Evolutionary conservation across 2,113 vertebrate species (phyloP).

Genomic region (Galemys pyrenaicus): DNA sequence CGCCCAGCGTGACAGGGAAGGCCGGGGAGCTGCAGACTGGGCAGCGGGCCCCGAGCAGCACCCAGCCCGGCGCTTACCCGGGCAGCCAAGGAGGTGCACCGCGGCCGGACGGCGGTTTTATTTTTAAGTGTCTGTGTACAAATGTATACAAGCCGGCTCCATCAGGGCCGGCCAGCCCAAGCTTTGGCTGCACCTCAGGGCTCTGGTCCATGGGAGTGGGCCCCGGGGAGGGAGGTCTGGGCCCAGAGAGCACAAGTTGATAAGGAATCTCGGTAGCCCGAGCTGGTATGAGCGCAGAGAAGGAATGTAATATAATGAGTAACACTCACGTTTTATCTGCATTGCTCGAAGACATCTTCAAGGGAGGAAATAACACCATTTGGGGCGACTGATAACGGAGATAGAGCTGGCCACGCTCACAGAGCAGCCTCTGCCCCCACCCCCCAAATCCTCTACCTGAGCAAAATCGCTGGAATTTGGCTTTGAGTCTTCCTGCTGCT

Average conservation of each 20-base stretch:
- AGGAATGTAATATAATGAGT: constrained; percentile 75
- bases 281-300: not conserved
- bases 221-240: not conserved
- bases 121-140: constrained; percentile 54
- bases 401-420: not conserved
- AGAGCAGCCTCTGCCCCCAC: not conserved
- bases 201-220: not conserved
- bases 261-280: constrained; percentile 15
- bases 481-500: not conserved
- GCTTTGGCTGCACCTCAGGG: constrained; percentile 8
- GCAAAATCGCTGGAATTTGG: constrained; percentile 41
- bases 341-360: constrained; percentile 79
- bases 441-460: constrained; percentile 73
- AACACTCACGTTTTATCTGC: constrained; percentile 86
- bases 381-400: constrained; percentile 77
- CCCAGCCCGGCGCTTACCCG: not conserved
- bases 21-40: not conserved
- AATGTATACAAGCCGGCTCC: constrained; percentile 2
- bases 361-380: constrained; percentile 86
- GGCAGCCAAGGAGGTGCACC: not conserved
- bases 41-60: not conserved
- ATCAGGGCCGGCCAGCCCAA: not conserved
- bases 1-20: constrained; percentile 65
- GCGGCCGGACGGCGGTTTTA: not conserved
- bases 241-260: not conserved